Base-by-base conservation (phyloP, 2,888 invertebrate species). In the Mythimna pallens region DNA sequence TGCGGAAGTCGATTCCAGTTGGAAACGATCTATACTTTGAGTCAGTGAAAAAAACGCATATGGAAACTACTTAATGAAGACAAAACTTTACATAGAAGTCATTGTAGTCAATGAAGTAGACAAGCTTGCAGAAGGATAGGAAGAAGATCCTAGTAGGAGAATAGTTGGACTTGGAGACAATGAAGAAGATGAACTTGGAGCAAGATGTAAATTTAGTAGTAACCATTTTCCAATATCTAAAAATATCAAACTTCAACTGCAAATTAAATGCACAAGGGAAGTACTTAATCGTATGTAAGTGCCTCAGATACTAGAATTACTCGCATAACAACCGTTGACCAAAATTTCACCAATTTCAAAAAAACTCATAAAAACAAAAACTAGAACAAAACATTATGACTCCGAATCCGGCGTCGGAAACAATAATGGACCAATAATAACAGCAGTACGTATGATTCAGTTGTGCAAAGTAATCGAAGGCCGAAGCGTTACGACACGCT, bases 391-490 rank as follows among this genome's bases (percentile, higher is more conserved):
- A 70, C 50, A 50, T 57, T 59, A 57, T 25, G 43, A 25, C 58
- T 50, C 65, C n/a, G 58, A 80, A 68, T 55, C 47, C 10, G 30
- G 25, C 17, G 25, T 64, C 30, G 54, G 83, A 59, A 80, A 80
- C 62, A 83, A 80, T 83, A 78, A 67, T 82, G 61, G 34, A 66
- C 64, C 68, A 79, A 74, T 73, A 81, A 70, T 82, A 84, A 76
- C 72, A 67, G 81, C 84, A 77, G 22, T 62, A 52, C 67, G 70
- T 57, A 81, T 82, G 85, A 85, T 80, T 77, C 85, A 85, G 83
- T 85, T 78, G 82, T 80, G 85, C 80, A 76, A 71, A 77, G 66
- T 84, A 84, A 86, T 86, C 85, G 85, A 86, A 85, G 84, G 85
- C 80, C 85, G 65, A 54, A 20, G 74, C 80, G 59, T 82, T 83